Base-by-base conservation (phyloP, 2,797 vertebrate species). In the Enteromius anoplus region DNA sequence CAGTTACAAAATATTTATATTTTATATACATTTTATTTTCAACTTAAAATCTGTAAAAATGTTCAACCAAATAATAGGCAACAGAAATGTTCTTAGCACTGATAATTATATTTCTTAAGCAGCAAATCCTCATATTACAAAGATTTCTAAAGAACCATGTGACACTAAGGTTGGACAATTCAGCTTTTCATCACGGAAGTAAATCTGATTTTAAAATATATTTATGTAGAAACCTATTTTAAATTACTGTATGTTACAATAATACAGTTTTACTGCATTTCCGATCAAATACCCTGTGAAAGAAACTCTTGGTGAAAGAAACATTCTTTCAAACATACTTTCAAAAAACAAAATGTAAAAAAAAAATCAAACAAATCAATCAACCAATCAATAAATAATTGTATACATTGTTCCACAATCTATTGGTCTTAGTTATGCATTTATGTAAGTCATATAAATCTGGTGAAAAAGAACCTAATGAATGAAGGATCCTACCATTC, bases 401-500 rank as follows among this genome's bases (percentile, higher is more conserved):
- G 23, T 29, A 4, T 29, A 3, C 26, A 6, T 32, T 49, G 40
- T 45, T 70, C 21, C 15, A 1, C 40, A 14, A 45, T 70, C 23
- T 19, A 23, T 8, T 49, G 29, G 9, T 51, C 17, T 17, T 29
- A 73, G 26, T 49, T 49, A 71, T 29, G 14, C 42, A 3, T 49
- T 26, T 2, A 4, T n/a, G 5, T 12, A n/a, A 3, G 26, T 53
- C 29, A 53, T n/a, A 7, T 19, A 37, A 75, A 58, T 37, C 29
- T 2, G 32, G 1, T 11, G 29, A 62, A 3, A 32, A 10, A 5
- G 14, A 37, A 26, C 1, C 3, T 9, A 45, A 37, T 37, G 8
- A 60, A 42, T 60, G 9, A 53, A 32, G 42, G 29, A 69, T 11
- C 76, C 0, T 96, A 99, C 97, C 96, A 0, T 97, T 97, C 88